Evolutionary conservation across 2,113 vertebrate species (phyloP).

Genomic region (Amblyornis subalaris): DNA sequence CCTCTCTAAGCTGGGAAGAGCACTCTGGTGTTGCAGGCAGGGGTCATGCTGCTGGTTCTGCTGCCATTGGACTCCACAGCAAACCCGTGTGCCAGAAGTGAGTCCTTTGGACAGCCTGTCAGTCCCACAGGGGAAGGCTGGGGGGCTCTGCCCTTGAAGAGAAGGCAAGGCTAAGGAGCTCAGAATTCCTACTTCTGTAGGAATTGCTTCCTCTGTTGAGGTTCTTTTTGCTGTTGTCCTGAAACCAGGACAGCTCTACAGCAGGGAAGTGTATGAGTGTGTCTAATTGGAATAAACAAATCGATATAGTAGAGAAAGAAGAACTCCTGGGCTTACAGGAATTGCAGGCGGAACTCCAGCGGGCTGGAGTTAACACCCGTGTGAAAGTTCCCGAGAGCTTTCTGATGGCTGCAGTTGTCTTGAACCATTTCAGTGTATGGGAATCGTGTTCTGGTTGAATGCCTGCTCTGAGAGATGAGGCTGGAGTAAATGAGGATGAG

Average conservation of each 20-base stretch:
- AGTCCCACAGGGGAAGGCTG: not conserved
- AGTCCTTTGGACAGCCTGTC: not conserved
- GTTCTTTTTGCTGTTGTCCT: not conserved
- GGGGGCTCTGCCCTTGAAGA: not conserved
- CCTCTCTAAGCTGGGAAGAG: not conserved
- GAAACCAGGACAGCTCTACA: not conserved
- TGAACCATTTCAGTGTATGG: not conserved
- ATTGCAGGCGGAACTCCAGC: not conserved
- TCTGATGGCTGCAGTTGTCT: not conserved
- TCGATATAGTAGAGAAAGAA: not conserved
- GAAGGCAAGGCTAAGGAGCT: not conserved
- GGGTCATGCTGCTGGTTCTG: not conserved
- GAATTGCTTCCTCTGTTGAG: not conserved
- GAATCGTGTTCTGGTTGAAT: not conserved
- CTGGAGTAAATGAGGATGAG: not conserved
- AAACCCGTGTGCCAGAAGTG: not conserved
- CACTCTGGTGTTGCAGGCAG: not conserved
- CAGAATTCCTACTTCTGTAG: not conserved
- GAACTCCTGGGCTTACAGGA: not conserved
- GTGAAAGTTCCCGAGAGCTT: not conserved
- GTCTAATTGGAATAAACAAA: not conserved
- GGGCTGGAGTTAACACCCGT: not conserved
- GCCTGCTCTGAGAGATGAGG: not conserved
- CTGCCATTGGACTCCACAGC: not conserved
- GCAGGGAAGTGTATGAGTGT: not conserved